Evolutionary conservation across 2,113 vertebrate genomes (phyloP).

Genomic region (Cygnus buccinator): DNA sequence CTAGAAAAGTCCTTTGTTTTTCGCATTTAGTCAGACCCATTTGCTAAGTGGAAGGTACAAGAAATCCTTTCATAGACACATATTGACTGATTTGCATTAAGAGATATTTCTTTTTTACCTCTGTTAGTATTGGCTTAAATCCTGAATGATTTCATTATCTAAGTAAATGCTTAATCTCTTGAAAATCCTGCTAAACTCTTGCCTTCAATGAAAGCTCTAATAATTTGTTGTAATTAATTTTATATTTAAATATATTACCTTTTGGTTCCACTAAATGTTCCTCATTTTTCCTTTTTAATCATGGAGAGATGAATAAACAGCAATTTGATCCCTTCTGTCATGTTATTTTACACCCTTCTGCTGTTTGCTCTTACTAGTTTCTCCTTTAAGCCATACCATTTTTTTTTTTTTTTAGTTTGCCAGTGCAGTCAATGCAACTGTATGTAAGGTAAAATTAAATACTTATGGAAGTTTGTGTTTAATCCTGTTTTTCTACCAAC

Average conservation of each 20-base stretch:
- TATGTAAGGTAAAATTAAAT: not conserved
- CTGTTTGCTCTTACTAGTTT: not conserved
- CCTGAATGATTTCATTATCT: slow-evolving; percentile 32
- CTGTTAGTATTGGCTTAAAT: slow-evolving; percentile 12
- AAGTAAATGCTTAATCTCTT: slow-evolving; percentile 35
- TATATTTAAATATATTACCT: slow-evolving; percentile 9
- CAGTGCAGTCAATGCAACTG: not conserved
- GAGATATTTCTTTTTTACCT: not conserved
- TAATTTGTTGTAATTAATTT: slow-evolving; percentile 33
- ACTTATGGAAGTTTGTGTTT: not conserved
- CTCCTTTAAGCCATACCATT: not conserved
- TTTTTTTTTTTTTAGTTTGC: not conserved
- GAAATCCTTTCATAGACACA: not conserved
- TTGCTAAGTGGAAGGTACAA: not conserved
- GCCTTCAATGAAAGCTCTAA: slow-evolving; percentile 7
- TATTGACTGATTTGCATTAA: not conserved
- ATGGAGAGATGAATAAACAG: not conserved
- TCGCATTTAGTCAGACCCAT: not conserved
- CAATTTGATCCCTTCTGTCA: rapidly evolving
- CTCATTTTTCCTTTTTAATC: not conserved
- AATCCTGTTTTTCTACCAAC: not conserved
- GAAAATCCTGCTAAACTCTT: slow-evolving; percentile 31
- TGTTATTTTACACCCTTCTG: not conserved
- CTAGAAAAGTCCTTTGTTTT: not conserved
- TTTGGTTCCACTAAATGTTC: not conserved